These are phyloP conservation scores for Drosophila azteca DNA, from an alignment of 1,140 invertebrate genomes.

Conservation along the genomic window DNA sequence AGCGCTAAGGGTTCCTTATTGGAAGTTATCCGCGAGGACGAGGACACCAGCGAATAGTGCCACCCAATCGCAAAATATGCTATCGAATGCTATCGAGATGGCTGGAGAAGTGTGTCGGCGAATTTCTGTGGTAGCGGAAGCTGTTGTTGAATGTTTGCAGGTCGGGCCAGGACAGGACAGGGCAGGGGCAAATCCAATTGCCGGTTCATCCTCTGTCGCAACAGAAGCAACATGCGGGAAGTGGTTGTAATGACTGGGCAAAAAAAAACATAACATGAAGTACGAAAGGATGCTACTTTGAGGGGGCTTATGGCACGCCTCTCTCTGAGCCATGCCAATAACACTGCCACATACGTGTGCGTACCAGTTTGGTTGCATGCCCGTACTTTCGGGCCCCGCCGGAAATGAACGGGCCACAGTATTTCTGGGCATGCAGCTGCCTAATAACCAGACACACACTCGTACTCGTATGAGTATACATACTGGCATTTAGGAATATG, in stretches of 20 bases:
- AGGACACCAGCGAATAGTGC: constrained; percentile 18
- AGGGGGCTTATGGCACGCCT: constrained; percentile 40
- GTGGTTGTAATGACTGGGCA: constrained; percentile 26
- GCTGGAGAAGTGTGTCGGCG: constrained; percentile 11
- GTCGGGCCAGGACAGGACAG: too few relatives aligned
- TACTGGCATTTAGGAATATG: not conserved
- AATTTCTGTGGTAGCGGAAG: constrained; percentile 6
- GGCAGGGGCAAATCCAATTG: constrained; percentile 25
- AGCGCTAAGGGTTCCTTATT: constrained; percentile 52
- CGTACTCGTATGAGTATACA: not conserved
- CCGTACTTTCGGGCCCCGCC: constrained; percentile 42
- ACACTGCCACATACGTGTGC: constrained; percentile 8
- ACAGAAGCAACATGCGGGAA: constrained; percentile 5
- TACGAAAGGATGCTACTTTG: constrained; percentile 47
- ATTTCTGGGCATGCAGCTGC: constrained; percentile 20
- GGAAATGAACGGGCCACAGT: constrained; percentile 32
- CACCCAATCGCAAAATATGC: constrained; percentile 53
- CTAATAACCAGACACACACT: constrained; percentile 12
- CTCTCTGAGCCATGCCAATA: constrained; percentile 50
- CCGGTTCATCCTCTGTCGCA: constrained; percentile 31
- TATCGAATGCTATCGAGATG: constrained; percentile 26
- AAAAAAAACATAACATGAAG: constrained; percentile 39
- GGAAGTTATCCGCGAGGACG: constrained; percentile 39
- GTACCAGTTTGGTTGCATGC: constrained; percentile 54
- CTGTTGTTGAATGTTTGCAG: not conserved